Evolutionary conservation across 2,797 vertebrate species (phyloP).

Genomic region (Gallinago solitaria): DNA sequence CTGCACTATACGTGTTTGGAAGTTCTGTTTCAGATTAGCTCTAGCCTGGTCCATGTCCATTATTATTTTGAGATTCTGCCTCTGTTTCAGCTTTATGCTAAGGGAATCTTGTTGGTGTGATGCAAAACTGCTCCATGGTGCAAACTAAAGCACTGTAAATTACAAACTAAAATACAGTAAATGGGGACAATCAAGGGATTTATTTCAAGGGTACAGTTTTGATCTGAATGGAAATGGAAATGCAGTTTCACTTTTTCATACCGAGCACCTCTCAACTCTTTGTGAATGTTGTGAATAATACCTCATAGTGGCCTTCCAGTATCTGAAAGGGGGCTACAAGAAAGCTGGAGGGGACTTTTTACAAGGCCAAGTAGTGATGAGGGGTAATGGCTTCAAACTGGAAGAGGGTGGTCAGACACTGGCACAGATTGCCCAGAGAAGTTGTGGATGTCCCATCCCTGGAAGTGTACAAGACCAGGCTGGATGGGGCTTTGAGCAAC

Average conservation of each 20-base stretch:
- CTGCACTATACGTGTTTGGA: neutral
- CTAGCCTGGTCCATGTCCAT: rapidly evolving
- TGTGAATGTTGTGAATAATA: neutral
- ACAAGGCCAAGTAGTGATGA: neutral
- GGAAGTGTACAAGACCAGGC: neutral
- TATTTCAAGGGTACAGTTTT: neutral
- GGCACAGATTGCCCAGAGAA: neutral
- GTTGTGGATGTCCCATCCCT: neutral
- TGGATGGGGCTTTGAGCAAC: neutral
- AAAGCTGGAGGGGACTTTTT: neutral
- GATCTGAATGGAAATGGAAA: neutral
- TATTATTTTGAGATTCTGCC: neutral
- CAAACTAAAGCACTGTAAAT: neutral
- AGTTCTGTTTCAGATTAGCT: neutral
- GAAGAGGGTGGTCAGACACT: neutral
- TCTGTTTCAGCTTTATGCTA: neutral
- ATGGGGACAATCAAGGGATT: neutral
- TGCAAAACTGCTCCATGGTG: neutral
- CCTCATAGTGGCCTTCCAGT: neutral
- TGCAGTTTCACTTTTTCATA: neutral
- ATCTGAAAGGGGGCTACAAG: neutral
- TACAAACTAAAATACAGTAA: neutral
- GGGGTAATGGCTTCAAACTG: neutral
- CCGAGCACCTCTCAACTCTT: neutral
- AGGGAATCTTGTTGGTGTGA: neutral